phyloP scores from a whole-genome alignment of 2,888 invertebrate genomes.

The Automeris io region DNA sequence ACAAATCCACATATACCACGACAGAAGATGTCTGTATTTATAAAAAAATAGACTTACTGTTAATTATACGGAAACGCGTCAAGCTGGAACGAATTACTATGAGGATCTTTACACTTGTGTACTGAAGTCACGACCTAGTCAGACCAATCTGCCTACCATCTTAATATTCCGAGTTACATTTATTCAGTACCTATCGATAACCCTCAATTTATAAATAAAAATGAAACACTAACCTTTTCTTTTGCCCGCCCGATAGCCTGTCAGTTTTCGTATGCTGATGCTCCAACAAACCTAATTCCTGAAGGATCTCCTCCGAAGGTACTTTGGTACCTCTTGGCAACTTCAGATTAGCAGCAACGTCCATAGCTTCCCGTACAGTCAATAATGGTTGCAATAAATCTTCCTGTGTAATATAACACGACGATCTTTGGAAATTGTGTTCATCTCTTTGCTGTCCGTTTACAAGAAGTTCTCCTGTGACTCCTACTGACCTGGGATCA shows the following conservation, averaged over 20 bases:
- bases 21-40: too few relatives aligned
- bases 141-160: too few relatives aligned
- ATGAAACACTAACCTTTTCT: too few relatives aligned
- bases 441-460: constrained; percentile 80
- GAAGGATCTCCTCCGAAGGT: constrained; percentile 74
- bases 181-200: too few relatives aligned
- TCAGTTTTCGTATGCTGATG: constrained; percentile 80
- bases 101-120: too few relatives aligned
- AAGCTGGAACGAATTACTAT: too few relatives aligned
- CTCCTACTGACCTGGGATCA: constrained; percentile 76
- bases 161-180: too few relatives aligned
- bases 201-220: too few relatives aligned
- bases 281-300: constrained; percentile 79
- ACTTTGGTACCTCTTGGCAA: constrained; percentile 71
- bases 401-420: constrained; percentile 90
- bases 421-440: constrained; percentile 80
- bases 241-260: constrained; percentile 85
- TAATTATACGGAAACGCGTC: too few relatives aligned
- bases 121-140: too few relatives aligned
- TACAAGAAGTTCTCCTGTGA: constrained; percentile 82
- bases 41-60: too few relatives aligned
- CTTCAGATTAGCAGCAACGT: constrained; percentile 86
- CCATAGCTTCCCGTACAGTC: constrained; percentile 85
- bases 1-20: too few relatives aligned
- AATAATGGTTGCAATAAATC: constrained; percentile 84